Evolutionary conservation across 2,797 vertebrate genomes (phyloP).

Genomic region (Acomys russatus): DNA sequence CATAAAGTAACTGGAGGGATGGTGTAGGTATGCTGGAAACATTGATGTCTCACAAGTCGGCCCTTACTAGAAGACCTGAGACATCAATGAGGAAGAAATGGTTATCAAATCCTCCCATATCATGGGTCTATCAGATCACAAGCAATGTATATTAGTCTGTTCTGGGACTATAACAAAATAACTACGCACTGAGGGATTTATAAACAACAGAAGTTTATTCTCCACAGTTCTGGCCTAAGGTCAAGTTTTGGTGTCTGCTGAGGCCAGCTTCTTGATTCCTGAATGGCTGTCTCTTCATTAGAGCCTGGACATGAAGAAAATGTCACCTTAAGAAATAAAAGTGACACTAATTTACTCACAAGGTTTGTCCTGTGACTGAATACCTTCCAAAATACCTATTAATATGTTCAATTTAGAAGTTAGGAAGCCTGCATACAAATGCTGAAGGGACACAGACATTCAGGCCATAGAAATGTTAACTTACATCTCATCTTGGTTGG

Average conservation of each 20-base stretch:
- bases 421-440: not conserved
- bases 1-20: not conserved
- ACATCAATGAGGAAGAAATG: not conserved
- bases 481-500: not conserved
- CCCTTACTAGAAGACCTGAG: not conserved
- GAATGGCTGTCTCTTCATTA: not conserved
- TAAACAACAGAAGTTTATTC: conserved; percentile 10
- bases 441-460: not conserved
- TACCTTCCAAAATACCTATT: not conserved
- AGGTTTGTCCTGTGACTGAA: not conserved
- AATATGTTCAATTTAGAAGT: not conserved
- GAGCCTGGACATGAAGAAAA: not conserved
- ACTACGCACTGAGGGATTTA: not conserved
- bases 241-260: not conserved
- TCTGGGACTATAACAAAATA: not conserved
- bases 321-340: not conserved
- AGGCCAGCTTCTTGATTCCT: not conserved
- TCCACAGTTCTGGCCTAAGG: not conserved
- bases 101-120: not conserved
- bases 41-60: not conserved
- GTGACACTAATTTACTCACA: not conserved
- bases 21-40: not conserved
- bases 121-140: not conserved
- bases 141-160: not conserved
- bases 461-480: not conserved